A percentile compares a stretch with the other conserved stretches of the same genome.
phyloP scores from a whole-genome alignment of 2,113 vertebrate genomes.

The Cololabis saira region DNA sequence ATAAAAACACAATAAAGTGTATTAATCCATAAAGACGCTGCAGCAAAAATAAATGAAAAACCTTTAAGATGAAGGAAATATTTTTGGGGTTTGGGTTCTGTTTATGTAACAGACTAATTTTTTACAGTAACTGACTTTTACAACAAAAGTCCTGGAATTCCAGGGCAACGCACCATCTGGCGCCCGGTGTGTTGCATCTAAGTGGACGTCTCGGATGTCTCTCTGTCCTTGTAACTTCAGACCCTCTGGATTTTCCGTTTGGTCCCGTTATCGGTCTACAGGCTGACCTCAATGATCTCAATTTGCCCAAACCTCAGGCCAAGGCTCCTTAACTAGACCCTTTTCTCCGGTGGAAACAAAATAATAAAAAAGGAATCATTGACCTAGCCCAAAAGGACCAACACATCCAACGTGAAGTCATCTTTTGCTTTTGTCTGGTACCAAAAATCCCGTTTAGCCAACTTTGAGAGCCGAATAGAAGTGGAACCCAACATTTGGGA shows the following conservation, averaged over 20 bases:
- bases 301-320: conserved; percentile 64
- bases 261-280: conserved; percentile 56
- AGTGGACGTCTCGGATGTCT: conserved; percentile 37
- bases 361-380: background rate
- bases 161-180: conserved; percentile 6
- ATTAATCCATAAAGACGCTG: background rate
- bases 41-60: conserved; percentile 24
- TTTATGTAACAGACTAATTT: conserved; percentile 26
- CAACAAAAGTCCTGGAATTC: conserved; percentile 29
- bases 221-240: conserved; percentile 44
- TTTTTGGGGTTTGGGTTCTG: conserved; percentile 26
- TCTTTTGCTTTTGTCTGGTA: background rate
- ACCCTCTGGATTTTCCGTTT: conserved; percentile 44
- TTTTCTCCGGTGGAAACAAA: conserved; percentile 57
- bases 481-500: background rate
- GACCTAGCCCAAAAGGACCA: conserved; percentile 18
- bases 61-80: conserved; percentile 3
- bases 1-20: background rate
- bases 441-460: conserved; percentile 11
- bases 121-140: conserved; percentile 20
- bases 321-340: conserved; percentile 47
- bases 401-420: conserved; percentile 25
- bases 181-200: conserved; percentile 16
- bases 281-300: conserved; percentile 77
- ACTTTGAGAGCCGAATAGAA: background rate